phyloP scores from a whole-genome alignment of 2,113 vertebrate species.

The Gymnarchus niloticus region DNA sequence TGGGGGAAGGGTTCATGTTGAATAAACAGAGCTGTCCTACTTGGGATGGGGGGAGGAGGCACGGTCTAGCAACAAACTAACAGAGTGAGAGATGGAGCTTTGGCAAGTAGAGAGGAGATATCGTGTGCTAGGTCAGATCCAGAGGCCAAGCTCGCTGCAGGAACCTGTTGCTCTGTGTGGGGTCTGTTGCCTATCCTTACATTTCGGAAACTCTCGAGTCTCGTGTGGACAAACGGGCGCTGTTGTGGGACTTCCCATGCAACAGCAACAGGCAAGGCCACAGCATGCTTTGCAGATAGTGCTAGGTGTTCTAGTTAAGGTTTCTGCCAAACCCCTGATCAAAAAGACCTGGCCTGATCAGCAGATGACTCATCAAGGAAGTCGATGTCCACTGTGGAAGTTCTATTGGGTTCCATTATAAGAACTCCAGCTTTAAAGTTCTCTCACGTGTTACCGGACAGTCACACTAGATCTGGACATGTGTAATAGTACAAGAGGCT shows the following conservation, averaged over 20 bases:
- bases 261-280: not conserved
- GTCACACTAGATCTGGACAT: not conserved
- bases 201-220: not conserved
- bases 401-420: not conserved
- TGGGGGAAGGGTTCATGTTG: conserved; percentile 49
- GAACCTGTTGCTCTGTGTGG: not conserved
- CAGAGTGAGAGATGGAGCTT: conserved; percentile 34
- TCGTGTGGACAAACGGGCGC: not conserved
- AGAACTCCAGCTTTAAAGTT: not conserved
- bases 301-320: not conserved
- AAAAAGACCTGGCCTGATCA: not conserved
- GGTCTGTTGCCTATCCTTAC: not conserved
- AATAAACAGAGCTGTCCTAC: conserved; percentile 49
- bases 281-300: not conserved
- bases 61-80: conserved; percentile 36
- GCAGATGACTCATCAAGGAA: not conserved
- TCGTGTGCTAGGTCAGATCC: not conserved
- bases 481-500: not conserved
- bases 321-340: not conserved
- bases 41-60: conserved; percentile 48
- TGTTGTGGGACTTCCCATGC: not conserved
- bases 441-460: not conserved
- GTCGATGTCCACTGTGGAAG: not conserved
- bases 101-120: not conserved
- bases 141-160: not conserved